These are phyloP conservation scores for Tricholaema leucomelas DNA, from an alignment of 2,113 vertebrate genomes.

Conservation along the genomic window DNA sequence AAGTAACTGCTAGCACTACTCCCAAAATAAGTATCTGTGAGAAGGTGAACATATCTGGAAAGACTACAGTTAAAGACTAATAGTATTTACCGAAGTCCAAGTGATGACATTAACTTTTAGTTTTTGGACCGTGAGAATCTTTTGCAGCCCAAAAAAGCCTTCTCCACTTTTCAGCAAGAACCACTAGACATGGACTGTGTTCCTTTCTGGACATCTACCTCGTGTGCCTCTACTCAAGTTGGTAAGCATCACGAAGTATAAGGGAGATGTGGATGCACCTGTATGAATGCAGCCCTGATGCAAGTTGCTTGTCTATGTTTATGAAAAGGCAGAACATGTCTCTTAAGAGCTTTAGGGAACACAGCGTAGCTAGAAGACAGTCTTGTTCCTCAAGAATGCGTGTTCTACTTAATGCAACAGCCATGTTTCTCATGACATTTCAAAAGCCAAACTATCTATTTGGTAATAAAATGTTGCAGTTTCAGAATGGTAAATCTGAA, in stretches of 20 bases:
- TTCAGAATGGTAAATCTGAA: not conserved
- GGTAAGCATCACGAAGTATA: not conserved
- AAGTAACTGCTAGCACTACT: not conserved
- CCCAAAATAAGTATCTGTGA: not conserved
- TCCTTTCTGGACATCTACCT: not conserved
- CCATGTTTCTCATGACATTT: not conserved
- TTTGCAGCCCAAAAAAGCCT: not conserved
- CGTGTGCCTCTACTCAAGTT: not conserved
- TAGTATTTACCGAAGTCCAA: not conserved
- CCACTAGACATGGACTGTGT: accelerated
- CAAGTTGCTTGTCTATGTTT: not conserved
- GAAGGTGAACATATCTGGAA: not conserved
- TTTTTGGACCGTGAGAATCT: not conserved
- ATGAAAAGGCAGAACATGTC: not conserved
- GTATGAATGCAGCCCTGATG: not conserved
- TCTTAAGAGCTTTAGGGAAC: not conserved
- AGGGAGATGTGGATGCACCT: not conserved
- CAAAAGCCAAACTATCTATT: not conserved
- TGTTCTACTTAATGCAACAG: not conserved
- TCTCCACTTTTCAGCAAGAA: not conserved
- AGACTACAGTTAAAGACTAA: not conserved
- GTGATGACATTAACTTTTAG: not conserved
- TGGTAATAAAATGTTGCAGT: not conserved
- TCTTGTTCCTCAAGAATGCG: not conserved
- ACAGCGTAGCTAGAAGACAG: not conserved